Conservation (phyloP, 2,797 vertebrate genomes). For the Silurus aristotelis region DNA sequence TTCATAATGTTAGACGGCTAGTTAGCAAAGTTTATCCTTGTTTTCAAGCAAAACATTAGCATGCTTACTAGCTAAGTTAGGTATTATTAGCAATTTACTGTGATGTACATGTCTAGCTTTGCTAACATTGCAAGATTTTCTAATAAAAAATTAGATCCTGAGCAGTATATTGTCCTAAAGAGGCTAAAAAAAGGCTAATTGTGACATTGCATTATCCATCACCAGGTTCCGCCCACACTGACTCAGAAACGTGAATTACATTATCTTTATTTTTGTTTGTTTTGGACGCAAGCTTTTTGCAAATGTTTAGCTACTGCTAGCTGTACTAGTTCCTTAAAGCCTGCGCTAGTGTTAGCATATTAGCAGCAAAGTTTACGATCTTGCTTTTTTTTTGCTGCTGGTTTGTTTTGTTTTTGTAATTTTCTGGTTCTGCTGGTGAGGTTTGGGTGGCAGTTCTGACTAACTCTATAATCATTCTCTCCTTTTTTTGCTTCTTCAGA, state of each 20-base stretch:
- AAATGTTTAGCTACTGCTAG: slow-evolving; percentile 15
- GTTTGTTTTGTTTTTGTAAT: slow-evolving; percentile 25
- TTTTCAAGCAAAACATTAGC: not conserved
- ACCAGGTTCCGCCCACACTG: not conserved
- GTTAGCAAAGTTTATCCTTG: not conserved
- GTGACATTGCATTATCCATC: not conserved
- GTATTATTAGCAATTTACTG: not conserved
- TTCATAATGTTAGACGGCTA: not conserved
- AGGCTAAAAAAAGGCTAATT: not conserved
- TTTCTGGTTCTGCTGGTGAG: slow-evolving; percentile 69
- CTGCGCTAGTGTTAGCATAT: slow-evolving; percentile 4
- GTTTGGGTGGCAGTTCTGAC: slow-evolving; percentile 73
- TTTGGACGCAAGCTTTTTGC: slow-evolving; percentile 6
- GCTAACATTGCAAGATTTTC: not conserved
- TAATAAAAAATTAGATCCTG: not conserved
- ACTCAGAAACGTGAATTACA: not conserved
- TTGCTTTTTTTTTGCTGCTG: slow-evolving; percentile 46
- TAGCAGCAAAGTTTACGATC: slow-evolving; percentile 29
- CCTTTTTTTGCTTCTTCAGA: slow-evolving; percentile 82
- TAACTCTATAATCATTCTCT: slow-evolving; percentile 77
- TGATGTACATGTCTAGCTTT: not conserved
- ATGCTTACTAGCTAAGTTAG: not conserved
- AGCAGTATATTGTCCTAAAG: not conserved
- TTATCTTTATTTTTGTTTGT: not conserved
- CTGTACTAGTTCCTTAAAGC: slow-evolving; percentile 27